phyloP scores from a whole-genome alignment of 2,797 vertebrate genomes.

The Hypotaenidia philippensis region DNA sequence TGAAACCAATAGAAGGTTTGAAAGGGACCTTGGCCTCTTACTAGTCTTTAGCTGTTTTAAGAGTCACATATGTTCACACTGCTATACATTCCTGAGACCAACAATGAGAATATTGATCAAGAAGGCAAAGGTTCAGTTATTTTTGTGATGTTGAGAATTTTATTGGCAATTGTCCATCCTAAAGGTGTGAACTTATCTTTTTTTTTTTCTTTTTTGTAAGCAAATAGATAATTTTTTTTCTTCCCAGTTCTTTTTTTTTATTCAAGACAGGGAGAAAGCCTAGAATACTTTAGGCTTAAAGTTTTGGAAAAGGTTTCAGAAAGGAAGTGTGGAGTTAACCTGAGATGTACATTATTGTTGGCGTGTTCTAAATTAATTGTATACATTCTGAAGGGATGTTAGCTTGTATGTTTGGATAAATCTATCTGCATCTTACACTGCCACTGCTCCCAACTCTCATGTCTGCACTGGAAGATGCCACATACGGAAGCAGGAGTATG shows the following conservation, averaged over 20 bases:
- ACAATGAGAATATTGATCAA: not conserved
- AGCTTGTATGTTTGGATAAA: not conserved
- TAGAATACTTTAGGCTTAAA: not conserved
- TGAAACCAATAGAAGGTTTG: not conserved
- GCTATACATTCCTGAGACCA: not conserved
- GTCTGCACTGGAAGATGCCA: not conserved
- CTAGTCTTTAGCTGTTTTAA: not conserved
- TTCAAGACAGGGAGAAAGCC: not conserved
- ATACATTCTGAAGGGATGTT: not conserved
- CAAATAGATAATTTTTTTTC: not conserved
- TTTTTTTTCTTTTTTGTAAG: not conserved
- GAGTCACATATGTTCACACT: not conserved
- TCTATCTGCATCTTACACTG: not conserved
- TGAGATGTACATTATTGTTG: not conserved
- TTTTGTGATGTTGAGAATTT: not conserved
- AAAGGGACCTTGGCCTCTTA: not conserved
- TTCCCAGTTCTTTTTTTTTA: not conserved
- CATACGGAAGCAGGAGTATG: not conserved
- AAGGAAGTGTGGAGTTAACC: not conserved
- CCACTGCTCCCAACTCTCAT: not conserved
- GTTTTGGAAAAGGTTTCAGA: not conserved
- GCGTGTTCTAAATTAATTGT: not conserved
- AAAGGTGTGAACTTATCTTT: not conserved
- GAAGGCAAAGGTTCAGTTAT: not conserved
- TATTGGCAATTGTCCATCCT: not conserved